These are phyloP conservation scores for Neogobius melanostomus DNA, from an alignment of 2,113 vertebrate genomes.

Conservation along the genomic window DNA sequence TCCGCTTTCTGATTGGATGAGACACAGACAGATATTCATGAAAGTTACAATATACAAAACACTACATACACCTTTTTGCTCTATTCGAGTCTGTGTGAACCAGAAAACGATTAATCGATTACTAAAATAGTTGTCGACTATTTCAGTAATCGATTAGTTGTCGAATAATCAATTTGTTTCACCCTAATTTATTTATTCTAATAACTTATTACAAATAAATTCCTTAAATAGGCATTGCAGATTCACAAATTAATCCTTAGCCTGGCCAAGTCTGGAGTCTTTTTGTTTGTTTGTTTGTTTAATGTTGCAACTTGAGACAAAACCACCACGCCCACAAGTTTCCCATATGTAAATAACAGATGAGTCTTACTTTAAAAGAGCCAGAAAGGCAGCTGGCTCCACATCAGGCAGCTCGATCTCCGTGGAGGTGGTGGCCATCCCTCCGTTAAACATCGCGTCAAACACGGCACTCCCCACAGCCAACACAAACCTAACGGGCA, in stretches of 20 bases:
- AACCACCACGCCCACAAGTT: not conserved
- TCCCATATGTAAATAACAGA: not conserved
- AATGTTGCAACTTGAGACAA: not conserved
- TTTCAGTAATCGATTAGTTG: too few species aligned
- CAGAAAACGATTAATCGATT: not conserved
- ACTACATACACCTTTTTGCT: too few species aligned
- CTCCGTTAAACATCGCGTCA: constrained; percentile 97
- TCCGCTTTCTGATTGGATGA: too few species aligned
- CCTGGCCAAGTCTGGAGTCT: too few species aligned
- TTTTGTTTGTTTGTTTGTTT: not conserved
- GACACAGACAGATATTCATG: too few species aligned
- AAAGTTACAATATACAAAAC: too few species aligned
- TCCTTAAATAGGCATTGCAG: too few species aligned
- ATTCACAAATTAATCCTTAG: too few species aligned
- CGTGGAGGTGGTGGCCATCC: constrained; percentile 96
- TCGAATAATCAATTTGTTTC: not conserved
- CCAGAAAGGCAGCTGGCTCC: constrained; percentile 92
- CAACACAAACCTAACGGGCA: constrained; percentile 86
- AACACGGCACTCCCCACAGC: constrained; percentile 95
- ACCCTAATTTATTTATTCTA: not conserved
- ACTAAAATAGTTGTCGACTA: too few species aligned
- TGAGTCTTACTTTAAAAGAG: constrained; percentile 87
- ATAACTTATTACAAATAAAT: not conserved
- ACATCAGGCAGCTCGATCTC: constrained; percentile 97
- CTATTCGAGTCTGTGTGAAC: too few species aligned